phyloP scores from a whole-genome alignment of 2,888 invertebrate genomes.

The Flabesymbios commensalis region DNA sequence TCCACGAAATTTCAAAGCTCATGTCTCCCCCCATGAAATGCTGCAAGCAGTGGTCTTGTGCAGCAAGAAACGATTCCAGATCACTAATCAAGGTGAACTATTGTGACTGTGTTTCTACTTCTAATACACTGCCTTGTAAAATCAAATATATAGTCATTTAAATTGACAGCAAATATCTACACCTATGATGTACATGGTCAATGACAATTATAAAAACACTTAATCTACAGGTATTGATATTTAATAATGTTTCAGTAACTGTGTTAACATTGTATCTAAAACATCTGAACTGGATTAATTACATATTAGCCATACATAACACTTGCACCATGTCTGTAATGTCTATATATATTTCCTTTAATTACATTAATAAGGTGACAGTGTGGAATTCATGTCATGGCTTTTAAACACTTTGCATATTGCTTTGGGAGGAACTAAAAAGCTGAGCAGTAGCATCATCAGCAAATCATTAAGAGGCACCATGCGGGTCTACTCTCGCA shows the following conservation, averaged over 20 bases:
- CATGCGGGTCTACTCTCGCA: slow-evolving; percentile 68
- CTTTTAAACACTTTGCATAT: slow-evolving; percentile 94
- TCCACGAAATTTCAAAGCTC: slow-evolving; percentile 97
- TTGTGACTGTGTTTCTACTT: background rate
- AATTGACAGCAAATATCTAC: too few species aligned
- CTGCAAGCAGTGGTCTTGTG: slow-evolving; percentile 95
- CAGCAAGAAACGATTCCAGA: slow-evolving; percentile 96
- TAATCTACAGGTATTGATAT: too few species aligned
- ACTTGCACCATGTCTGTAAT: too few species aligned
- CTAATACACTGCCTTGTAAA: too few species aligned
- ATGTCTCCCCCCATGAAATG: slow-evolving; percentile 99
- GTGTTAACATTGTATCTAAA: too few species aligned
- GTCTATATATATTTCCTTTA: too few species aligned
- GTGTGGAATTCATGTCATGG: slow-evolving; percentile 97
- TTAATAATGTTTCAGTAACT: too few species aligned
- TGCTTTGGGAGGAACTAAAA: slow-evolving; percentile 83
- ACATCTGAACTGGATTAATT: too few species aligned
- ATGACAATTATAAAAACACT: too few species aligned
- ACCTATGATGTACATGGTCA: too few species aligned
- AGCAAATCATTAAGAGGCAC: slow-evolving; percentile 85
- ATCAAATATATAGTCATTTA: too few species aligned
- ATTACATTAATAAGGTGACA: slow-evolving; percentile 74
- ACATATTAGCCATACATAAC: too few species aligned
- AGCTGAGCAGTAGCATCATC: slow-evolving; percentile 79
- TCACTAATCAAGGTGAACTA: slow-evolving; percentile 92